Base-by-base conservation (phyloP, 2,797 vertebrate species). In the Epinephelus malabaricus region DNA sequence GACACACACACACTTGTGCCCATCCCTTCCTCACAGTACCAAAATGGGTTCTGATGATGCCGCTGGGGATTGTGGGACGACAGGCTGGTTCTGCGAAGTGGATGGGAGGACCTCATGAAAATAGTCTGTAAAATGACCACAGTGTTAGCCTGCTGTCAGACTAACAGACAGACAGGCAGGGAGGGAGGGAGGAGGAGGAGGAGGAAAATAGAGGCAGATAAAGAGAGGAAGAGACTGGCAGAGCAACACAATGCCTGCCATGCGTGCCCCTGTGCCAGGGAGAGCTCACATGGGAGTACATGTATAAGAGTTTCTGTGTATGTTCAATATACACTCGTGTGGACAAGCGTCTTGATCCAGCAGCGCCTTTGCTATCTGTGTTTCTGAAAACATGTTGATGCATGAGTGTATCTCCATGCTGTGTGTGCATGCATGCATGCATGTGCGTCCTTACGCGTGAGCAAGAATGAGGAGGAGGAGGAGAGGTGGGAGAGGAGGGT, bases 21-120 rank as follows among this genome's bases (percentile, higher is more conserved):
- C 83, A 69, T 85, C 78, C 68, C 49, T 63, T 90, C 80, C 85
- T 79, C 69, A 30, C 85, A 75, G 86, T 25, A 79, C 69, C 66
- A 71, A 91, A 88, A 89, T 86, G 79, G 86, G 79, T 86, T 83
- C 76, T 82, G 90, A 87, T 85, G 88, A 83, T 80, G 78, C 84
- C 73, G 14, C 76, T 3, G 79, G 79, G 91, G 77, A 85, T 88
- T 79, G 75, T 89, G 87, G 87, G 73, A 85, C 65, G 87, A 90
- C 87, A 90, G 82, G 84, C 84, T 85, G 83, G 80, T 88, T 89
- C 77, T 60, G 86, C 54, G 34, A 82, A 89, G 87, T 85, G 86
- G 84, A 92, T 78, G 86, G 84, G 79, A 85, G 89, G 85, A 85
- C 83, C 87, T 86, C 81, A 80, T 83, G 83, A 88, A 91, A 89